Percentiles rank a stretch among this genome's conserved stretches.
phyloP scores from a whole-genome alignment of 1,140 invertebrate genomes.

The Philaenus spumarius region DNA sequence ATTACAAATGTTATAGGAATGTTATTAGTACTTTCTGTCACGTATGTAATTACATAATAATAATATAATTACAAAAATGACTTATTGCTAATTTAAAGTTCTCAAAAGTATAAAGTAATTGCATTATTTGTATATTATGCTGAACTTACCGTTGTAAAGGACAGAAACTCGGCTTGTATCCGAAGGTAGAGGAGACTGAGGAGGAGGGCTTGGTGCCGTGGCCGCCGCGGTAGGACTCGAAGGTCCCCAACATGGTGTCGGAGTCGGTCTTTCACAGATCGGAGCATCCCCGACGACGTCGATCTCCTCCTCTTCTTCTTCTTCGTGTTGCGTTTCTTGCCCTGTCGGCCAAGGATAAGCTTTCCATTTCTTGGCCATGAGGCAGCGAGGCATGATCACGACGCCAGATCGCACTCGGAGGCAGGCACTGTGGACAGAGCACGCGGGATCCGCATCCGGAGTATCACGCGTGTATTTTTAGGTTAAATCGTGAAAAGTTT shows the following conservation, averaged over 20 bases:
- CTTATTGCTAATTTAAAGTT: no score
- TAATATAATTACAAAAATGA: no score
- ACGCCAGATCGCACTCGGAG: background rate
- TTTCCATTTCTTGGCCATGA: slow-evolving; percentile 87
- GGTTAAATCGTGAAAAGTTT: no score
- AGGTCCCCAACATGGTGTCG: slow-evolving; percentile 50
- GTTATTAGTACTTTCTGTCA: no score
- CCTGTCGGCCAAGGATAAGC: slow-evolving; percentile 65
- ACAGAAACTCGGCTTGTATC: slow-evolving; percentile 23
- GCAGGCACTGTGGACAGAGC: slow-evolving; percentile 17
- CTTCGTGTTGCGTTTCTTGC: slow-evolving; percentile 34
- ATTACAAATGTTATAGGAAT: no score
- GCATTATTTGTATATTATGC: no score
- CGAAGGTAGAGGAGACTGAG: slow-evolving; percentile 35
- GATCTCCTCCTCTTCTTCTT: slow-evolving; percentile 71
- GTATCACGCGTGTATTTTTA: background rate
- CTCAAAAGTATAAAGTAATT: no score
- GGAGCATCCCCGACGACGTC: slow-evolving; percentile 62
- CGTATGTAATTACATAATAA: no score
- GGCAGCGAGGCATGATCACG: slow-evolving; percentile 35
- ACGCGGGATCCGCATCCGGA: slow-evolving; percentile 30
- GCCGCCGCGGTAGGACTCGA: slow-evolving; percentile 63
- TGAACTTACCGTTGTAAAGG: slow-evolving; percentile 31
- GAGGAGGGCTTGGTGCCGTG: slow-evolving; percentile 62
- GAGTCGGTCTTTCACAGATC: slow-evolving; percentile 4